These are phyloP conservation scores for Aegithalos caudatus DNA, from an alignment of 2,113 vertebrate species.

Conservation along the genomic window DNA sequence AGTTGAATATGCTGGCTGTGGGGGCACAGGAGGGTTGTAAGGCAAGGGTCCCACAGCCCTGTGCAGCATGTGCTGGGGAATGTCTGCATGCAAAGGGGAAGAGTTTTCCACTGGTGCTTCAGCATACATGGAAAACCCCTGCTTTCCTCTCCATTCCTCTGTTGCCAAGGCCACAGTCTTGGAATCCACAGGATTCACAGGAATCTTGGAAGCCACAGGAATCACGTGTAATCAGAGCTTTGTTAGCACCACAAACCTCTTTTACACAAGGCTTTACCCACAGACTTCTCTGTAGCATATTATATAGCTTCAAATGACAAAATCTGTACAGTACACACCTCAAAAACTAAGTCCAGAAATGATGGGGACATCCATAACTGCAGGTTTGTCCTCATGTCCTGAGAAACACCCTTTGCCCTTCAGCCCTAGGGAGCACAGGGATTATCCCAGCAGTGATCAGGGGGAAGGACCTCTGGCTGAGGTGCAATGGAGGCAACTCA, in stretches of 20 bases:
- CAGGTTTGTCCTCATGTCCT: background rate
- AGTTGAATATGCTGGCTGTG: background rate
- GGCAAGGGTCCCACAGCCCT: background rate
- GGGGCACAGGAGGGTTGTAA: background rate
- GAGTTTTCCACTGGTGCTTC: background rate
- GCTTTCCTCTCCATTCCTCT: background rate
- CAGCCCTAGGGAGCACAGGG: rapidly evolving
- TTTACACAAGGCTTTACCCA: background rate
- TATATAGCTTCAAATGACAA: background rate
- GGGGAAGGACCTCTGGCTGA: background rate
- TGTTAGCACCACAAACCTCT: background rate
- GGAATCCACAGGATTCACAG: too few species aligned
- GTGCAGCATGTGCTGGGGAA: background rate
- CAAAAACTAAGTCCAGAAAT: background rate
- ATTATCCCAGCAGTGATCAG: rapidly evolving
- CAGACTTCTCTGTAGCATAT: background rate
- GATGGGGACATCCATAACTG: background rate
- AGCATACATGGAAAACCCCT: rapidly evolving
- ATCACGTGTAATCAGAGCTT: background rate
- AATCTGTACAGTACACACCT: background rate
- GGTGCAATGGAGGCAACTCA: rapidly evolving
- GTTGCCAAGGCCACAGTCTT: background rate
- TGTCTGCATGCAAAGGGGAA: background rate
- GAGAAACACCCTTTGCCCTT: background rate
- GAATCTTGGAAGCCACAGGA: too few species aligned